These are phyloP conservation scores for Ariopsis seemanni DNA, from an alignment of 2,113 vertebrate species.

Conservation along the genomic window DNA sequence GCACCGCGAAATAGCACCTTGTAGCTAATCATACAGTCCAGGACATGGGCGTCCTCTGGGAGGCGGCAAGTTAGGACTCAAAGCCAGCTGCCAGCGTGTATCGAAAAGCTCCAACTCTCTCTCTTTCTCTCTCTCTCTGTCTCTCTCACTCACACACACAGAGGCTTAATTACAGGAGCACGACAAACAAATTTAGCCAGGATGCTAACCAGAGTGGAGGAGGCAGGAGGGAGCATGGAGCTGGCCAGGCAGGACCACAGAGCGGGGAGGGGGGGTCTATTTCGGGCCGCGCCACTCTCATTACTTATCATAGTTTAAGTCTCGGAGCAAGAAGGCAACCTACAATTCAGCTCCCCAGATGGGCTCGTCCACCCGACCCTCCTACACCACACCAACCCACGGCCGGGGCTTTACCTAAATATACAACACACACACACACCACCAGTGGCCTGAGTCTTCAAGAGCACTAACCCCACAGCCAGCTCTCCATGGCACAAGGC, in stretches of 20 bases:
- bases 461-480: slow-evolving; percentile 10
- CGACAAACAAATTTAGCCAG: slow-evolving; percentile 79
- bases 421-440: slow-evolving; percentile 43
- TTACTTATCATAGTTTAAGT: slow-evolving; percentile 79
- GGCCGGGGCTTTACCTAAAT: slow-evolving; percentile 47
- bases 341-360: slow-evolving; percentile 71
- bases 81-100: slow-evolving; percentile 78
- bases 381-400: slow-evolving; percentile 47
- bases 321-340: slow-evolving; percentile 66
- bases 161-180: slow-evolving; percentile 80
- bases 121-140: slow-evolving; percentile 31
- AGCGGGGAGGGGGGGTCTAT: slow-evolving; percentile 71
- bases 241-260: slow-evolving; percentile 79
- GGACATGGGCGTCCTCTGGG: slow-evolving; percentile 40
- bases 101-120: slow-evolving; percentile 63
- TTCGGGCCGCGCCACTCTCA: slow-evolving; percentile 73
- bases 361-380: slow-evolving; percentile 53
- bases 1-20: slow-evolving; percentile 54
- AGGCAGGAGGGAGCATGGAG: slow-evolving; percentile 76
- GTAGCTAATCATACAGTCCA: slow-evolving; percentile 50
- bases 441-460: slow-evolving; percentile 55
- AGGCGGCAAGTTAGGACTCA: slow-evolving; percentile 46
- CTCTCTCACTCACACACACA: slow-evolving; percentile 51
- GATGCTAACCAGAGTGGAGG: slow-evolving; percentile 82
- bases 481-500: slow-evolving; percentile 29